Percentiles rank a stretch among this genome's conserved stretches.
These are phyloP conservation scores for Portunus trituberculatus DNA, from an alignment of 1,140 invertebrate genomes.

Conservation along the genomic window DNA sequence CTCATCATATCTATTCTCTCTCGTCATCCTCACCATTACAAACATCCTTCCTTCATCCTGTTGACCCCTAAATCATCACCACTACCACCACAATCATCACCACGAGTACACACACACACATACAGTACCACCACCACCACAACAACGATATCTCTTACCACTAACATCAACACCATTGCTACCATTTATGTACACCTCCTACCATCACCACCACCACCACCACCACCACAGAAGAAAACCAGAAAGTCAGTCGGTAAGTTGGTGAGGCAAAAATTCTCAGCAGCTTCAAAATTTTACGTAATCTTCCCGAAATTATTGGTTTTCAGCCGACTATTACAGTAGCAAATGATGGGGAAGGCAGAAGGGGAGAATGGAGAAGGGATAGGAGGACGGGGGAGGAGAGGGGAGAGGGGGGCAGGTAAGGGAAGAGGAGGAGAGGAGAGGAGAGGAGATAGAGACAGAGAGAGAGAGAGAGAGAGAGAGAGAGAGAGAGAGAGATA, in stretches of 20 bases:
- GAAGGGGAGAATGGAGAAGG: too few relatives aligned
- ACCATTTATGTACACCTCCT: neutral
- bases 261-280: neutral
- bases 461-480: neutral
- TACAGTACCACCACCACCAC: neutral
- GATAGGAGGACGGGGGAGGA: too few relatives aligned
- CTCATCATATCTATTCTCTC: too few relatives aligned
- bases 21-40: too few relatives aligned
- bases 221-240: too few relatives aligned
- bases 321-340: neutral
- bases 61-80: too few relatives aligned
- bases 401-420: too few relatives aligned
- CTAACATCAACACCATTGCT: neutral
- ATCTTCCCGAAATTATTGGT: neutral
- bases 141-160: neutral
- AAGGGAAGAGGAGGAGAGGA: neutral
- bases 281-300: neutral
- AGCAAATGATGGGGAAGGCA: neutral
- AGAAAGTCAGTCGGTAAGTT: too few relatives aligned
- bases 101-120: neutral
- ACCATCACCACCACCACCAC: too few relatives aligned
- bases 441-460: neutral
- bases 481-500: constrained; percentile 10
- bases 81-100: neutral
- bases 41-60: too few relatives aligned